phyloP scores from a whole-genome alignment of 2,113 vertebrate genomes.

The Urocynchramus pylzowi region DNA sequence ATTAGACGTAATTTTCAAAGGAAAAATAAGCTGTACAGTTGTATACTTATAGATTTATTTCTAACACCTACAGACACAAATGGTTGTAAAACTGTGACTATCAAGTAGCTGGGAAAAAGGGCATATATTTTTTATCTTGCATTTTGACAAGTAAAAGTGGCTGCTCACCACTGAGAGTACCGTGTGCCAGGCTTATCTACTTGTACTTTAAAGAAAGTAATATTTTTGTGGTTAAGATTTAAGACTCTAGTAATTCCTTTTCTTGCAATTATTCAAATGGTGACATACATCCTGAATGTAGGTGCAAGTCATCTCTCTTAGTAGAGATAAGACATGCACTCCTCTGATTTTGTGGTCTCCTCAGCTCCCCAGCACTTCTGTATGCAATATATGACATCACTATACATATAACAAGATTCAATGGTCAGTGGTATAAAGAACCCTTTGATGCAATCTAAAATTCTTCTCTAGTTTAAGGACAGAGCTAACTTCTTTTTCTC shows the following conservation, averaged over 20 bases:
- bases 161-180: not conserved
- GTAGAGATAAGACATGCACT: not conserved
- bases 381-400: rapidly evolving
- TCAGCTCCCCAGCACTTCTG: rapidly evolving
- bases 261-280: not conserved
- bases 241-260: not conserved
- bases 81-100: not conserved
- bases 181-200: not conserved
- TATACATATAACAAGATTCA: not conserved
- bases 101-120: not conserved
- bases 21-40: not conserved
- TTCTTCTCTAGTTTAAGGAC: not conserved
- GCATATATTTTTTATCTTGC: not conserved
- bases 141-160: not conserved
- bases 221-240: not conserved
- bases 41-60: not conserved
- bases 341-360: not conserved
- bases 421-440: not conserved
- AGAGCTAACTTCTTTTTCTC: not conserved
- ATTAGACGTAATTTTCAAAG: not conserved
- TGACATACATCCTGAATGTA: not conserved
- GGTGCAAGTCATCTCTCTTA: not conserved
- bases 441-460: not conserved
- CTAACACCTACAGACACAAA: not conserved
- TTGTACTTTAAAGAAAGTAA: not conserved